Conservation (phyloP, 2,113 vertebrate genomes). For the Paedocypris sp. region DNA sequence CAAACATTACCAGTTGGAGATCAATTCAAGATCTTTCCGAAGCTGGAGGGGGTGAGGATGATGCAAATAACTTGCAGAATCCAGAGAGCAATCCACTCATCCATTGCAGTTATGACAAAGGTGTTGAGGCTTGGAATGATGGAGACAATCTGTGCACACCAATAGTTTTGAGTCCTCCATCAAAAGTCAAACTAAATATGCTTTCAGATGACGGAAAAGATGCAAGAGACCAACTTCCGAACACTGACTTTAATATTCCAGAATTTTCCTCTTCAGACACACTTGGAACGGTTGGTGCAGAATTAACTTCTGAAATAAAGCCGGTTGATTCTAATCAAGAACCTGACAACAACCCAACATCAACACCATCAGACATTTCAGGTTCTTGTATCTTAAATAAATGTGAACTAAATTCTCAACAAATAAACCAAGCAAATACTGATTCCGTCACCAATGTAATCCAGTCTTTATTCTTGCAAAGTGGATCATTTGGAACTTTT, state of each 20-base stretch:
- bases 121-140: constrained; percentile 43
- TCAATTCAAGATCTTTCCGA: constrained; percentile 63
- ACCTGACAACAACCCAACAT: constrained; percentile 16
- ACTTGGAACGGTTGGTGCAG: constrained; percentile 22
- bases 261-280: constrained; percentile 54
- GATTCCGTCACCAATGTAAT: constrained; percentile 34
- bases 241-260: constrained; percentile 39
- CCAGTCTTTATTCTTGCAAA: constrained; percentile 42
- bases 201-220: constrained; percentile 55
- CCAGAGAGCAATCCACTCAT: constrained; percentile 33
- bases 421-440: constrained; percentile 21
- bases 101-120: constrained; percentile 35
- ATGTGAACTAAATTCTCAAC: constrained; percentile 22
- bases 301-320: constrained; percentile 13
- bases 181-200: constrained; percentile 56
- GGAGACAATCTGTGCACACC: constrained; percentile 39
- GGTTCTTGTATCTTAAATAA: not conserved
- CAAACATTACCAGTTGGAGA: constrained; percentile 54
- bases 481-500: constrained; percentile 61
- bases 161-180: constrained; percentile 35
- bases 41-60: constrained; percentile 59
- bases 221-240: constrained; percentile 36
- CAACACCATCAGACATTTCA: constrained; percentile 1
- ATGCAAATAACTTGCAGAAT: constrained; percentile 58
- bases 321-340: constrained; percentile 30